Evolutionary conservation across 2,113 vertebrate genomes (phyloP).

Genomic region (Malurus cyaneus): DNA sequence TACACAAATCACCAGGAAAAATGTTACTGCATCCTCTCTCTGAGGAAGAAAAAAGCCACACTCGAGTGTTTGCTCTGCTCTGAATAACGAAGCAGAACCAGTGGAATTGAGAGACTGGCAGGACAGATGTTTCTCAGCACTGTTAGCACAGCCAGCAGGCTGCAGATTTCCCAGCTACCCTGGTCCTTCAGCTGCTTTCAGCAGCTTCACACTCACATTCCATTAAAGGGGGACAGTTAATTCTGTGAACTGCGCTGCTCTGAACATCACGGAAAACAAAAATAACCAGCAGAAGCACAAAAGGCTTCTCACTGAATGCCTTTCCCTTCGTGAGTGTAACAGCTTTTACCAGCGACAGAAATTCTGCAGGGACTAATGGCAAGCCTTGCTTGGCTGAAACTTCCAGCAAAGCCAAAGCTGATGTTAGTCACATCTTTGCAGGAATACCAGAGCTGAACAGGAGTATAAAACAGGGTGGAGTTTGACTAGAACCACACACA

Average conservation of each 20-base stretch:
- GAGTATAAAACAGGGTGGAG: not conserved
- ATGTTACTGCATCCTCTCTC: not conserved
- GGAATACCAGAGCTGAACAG: not conserved
- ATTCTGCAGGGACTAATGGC: not conserved
- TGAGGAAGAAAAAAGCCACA: not conserved
- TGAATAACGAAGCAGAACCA: conserved; percentile 7
- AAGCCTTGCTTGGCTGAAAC: not conserved
- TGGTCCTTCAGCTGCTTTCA: conserved; percentile 36
- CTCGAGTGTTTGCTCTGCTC: not conserved
- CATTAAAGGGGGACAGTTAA: not conserved
- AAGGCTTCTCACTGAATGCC: not conserved
- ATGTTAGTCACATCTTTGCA: not conserved
- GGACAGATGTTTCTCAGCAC: conserved; percentile 11
- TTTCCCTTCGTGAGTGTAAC: not conserved
- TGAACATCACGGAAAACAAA: not conserved
- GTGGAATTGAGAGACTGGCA: not conserved
- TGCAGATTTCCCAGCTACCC: conserved; percentile 5
- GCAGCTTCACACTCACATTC: conserved; percentile 44
- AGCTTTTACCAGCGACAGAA: not conserved
- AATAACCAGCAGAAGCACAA: not conserved
- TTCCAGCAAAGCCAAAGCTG: not conserved
- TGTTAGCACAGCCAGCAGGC: not conserved
- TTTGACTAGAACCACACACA: not conserved
- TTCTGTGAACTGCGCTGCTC: not conserved
- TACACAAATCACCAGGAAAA: not conserved